phyloP scores from a whole-genome alignment of 1,140 invertebrate species.

The Phenacoccus solenopsis region DNA sequence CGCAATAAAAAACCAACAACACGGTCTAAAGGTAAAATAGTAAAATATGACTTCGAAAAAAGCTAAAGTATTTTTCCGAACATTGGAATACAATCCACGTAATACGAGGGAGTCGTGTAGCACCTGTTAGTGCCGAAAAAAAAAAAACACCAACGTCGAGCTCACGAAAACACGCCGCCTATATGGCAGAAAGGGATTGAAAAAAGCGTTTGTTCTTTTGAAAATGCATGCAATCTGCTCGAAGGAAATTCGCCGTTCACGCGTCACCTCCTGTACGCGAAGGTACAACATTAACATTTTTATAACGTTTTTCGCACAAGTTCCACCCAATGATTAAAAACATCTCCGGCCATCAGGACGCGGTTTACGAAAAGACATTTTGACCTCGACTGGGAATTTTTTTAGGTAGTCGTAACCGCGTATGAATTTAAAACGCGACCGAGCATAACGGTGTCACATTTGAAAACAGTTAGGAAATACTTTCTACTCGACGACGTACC shows the following conservation, averaged over 20 bases:
- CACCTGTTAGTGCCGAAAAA: neutral
- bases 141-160: neutral
- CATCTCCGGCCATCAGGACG: neutral
- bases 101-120: slow-evolving; percentile 1
- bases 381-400: neutral
- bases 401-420: neutral
- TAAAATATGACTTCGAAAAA: neutral
- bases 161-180: neutral
- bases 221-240: neutral
- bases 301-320: neutral
- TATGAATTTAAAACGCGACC: neutral
- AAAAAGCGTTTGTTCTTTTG: neutral
- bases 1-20: neutral
- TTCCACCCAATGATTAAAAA: neutral
- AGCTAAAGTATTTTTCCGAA: neutral
- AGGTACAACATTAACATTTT: neutral
- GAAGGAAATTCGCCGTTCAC: neutral
- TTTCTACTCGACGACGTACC: neutral
- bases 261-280: neutral
- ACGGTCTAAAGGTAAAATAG: neutral
- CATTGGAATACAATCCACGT: neutral
- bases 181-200: neutral
- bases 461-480: neutral
- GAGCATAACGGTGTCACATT: neutral
- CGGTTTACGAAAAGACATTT: neutral